These are phyloP conservation scores for Bombus sibiricus DNA, from an alignment of 1,140 invertebrate species.

Conservation along the genomic window DNA sequence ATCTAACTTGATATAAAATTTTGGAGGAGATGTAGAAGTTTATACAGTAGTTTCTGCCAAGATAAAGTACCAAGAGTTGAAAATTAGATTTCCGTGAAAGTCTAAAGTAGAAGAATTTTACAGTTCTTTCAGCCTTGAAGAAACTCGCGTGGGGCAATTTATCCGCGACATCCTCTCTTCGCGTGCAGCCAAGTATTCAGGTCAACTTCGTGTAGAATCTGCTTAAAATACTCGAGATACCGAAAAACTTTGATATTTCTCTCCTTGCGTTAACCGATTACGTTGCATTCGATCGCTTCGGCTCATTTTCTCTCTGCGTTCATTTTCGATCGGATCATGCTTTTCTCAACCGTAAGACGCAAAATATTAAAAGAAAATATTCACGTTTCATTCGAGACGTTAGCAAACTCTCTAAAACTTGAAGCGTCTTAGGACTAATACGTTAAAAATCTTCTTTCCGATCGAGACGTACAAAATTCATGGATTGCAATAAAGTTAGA, in stretches of 20 bases:
- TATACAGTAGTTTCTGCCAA: background rate
- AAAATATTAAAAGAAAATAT: too few relatives aligned
- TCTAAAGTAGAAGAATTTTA: background rate
- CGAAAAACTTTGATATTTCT: background rate
- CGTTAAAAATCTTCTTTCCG: too few relatives aligned
- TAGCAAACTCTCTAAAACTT: too few relatives aligned
- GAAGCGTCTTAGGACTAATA: too few relatives aligned
- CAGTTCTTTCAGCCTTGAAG: constrained; percentile 4
- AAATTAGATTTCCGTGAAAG: background rate
- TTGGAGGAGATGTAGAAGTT: background rate
- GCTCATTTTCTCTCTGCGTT: too few relatives aligned
- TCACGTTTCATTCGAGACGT: too few relatives aligned
- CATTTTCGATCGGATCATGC: background rate
- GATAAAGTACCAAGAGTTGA: background rate
- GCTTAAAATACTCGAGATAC: constrained; percentile 11
- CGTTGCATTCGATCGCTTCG: background rate
- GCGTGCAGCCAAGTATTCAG: background rate
- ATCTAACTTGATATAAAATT: background rate
- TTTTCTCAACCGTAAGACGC: too few relatives aligned
- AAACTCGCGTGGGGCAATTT: constrained; percentile 1
- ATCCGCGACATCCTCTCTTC: background rate
- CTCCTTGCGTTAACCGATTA: background rate
- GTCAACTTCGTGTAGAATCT: background rate
- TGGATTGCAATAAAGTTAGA: background rate
- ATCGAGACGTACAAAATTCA: too few relatives aligned